Percentiles rank a stretch among this genome's conserved stretches.
Evolutionary conservation across 1,140 invertebrate genomes (phyloP).

Genomic region (Calosoma granatense): DNA sequence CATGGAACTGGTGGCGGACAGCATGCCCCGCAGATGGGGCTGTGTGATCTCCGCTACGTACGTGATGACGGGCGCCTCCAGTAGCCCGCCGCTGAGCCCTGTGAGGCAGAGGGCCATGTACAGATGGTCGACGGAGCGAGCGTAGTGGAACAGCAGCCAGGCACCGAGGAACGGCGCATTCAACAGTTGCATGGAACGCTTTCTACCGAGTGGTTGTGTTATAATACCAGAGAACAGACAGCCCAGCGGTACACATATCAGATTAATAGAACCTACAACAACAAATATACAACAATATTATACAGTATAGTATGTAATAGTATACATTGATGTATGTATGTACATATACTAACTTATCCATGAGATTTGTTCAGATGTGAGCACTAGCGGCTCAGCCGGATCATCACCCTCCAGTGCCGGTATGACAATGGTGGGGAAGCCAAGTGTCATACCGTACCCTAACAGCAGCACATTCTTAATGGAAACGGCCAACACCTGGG

Average conservation of each 20-base stretch:
- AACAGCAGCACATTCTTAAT: constrained; percentile 54
- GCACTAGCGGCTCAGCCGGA: constrained; percentile 39
- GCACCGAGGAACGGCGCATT: constrained; percentile 61
- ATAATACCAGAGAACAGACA: constrained; percentile 59
- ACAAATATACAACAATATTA: constrained; percentile 6
- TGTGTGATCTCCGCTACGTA: constrained; percentile 73
- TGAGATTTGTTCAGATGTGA: constrained; percentile 55
- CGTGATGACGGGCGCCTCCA: constrained; percentile 67
- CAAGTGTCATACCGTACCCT: constrained; percentile 63
- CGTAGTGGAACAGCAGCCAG: constrained; percentile 59
- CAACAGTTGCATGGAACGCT: constrained; percentile 58
- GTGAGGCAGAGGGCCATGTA: constrained; percentile 56
- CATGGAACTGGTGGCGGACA: constrained; percentile 61
- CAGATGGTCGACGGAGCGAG: constrained; percentile 45
- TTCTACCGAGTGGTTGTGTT: constrained; percentile 56
- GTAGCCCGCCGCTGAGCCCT: constrained; percentile 59
- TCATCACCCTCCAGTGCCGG: constrained; percentile 47
- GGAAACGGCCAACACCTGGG: constrained; percentile 50
- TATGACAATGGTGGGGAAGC: constrained; percentile 66
- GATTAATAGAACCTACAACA: constrained; percentile 59
- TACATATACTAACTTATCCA: constrained; percentile 58
- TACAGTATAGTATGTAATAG: neutral
- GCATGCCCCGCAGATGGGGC: constrained; percentile 60
- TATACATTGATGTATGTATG: too few species aligned
- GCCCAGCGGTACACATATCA: constrained; percentile 65